Percentiles rank a stretch among this genome's conserved stretches.
Conservation (phyloP, 2,888 invertebrate genomes). For the Ceriagrion tenellum region DNA sequence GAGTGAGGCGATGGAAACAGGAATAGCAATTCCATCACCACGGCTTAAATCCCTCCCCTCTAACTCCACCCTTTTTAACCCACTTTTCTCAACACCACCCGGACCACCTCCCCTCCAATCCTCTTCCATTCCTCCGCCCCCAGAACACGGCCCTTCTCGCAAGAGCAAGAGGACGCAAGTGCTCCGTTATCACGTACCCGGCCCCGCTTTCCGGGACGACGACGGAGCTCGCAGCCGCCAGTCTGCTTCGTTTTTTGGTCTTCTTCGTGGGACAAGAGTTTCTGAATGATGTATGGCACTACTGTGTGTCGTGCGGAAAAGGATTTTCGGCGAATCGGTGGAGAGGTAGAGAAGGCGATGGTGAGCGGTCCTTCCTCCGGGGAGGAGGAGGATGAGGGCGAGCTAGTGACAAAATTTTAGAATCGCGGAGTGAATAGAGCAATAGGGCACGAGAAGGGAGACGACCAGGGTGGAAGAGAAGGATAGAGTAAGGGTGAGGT, state of each 20-base stretch:
- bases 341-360: not conserved
- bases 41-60: not conserved
- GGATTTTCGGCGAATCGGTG: not conserved
- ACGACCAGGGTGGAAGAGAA: not conserved
- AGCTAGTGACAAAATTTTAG: not conserved
- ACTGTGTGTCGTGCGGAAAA: not conserved
- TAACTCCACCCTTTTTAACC: not conserved
- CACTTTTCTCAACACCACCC: not conserved
- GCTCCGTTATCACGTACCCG: slow-evolving; percentile 22
- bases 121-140: not conserved
- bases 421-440: not conserved
- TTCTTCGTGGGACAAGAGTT: not conserved
- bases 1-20: not conserved
- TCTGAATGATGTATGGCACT: slow-evolving; percentile 22
- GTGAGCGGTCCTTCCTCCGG: not conserved
- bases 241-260: not conserved
- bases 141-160: not conserved
- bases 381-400: not conserved
- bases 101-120: not conserved
- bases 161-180: not conserved
- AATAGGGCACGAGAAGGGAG: not conserved
- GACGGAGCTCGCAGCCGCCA: not conserved
- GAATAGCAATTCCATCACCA: not conserved
- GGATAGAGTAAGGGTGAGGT: not conserved
- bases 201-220: not conserved